Conservation (phyloP, 2,113 vertebrate species). For the Gymnogyps californianus region DNA sequence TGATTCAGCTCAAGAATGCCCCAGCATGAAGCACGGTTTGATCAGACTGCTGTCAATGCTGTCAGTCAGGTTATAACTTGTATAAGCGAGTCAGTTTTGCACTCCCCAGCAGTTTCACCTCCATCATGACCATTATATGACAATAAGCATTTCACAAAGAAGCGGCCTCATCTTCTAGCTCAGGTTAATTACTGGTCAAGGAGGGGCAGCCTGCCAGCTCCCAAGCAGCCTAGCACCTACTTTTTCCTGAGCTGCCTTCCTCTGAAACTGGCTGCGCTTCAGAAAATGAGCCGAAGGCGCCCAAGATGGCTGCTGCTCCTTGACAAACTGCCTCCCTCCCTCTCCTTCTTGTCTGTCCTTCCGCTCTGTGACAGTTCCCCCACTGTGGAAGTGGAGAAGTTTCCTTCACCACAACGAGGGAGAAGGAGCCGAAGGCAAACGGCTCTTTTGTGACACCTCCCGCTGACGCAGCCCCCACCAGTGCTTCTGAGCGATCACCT, state of each 20-base stretch:
- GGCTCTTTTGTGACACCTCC: background rate
- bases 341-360: background rate
- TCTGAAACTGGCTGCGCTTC: background rate
- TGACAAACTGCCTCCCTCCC: background rate
- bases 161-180: background rate
- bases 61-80: rapidly evolving
- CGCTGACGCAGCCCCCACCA: rapidly evolving
- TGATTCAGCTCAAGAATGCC: background rate
- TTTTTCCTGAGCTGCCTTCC: background rate
- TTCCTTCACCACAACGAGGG: background rate
- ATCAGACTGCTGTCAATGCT: background rate
- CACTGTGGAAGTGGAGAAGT: background rate
- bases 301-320: background rate
- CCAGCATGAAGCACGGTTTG: background rate
- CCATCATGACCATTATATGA: background rate
- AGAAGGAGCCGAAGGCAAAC: background rate
- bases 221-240: background rate
- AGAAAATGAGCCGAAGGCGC: background rate
- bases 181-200: background rate
- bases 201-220: background rate
- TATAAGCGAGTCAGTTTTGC: background rate
- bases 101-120: background rate
- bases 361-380: background rate
- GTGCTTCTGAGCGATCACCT: background rate
- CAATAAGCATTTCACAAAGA: background rate